phyloP scores from a whole-genome alignment of 1,140 invertebrate species.

The Stegodyphus dumicola region DNA sequence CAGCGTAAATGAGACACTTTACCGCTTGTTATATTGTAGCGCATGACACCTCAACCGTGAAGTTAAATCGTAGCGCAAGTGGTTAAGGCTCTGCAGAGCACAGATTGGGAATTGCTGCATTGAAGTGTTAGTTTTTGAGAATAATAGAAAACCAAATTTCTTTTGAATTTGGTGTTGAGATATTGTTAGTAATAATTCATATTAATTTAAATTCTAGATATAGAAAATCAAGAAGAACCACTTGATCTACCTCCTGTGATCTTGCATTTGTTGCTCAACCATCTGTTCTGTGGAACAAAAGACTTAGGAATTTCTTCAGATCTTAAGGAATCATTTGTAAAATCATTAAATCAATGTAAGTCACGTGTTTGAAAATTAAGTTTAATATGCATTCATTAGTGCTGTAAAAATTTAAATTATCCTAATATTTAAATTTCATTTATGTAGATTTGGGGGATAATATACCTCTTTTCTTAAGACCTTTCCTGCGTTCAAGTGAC shows the following conservation, averaged over 20 bases:
- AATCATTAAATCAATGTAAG: conserved; percentile 73
- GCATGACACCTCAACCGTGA: no score
- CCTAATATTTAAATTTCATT: conserved; percentile 6
- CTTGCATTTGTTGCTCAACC: conserved; percentile 82
- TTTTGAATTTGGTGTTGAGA: no score
- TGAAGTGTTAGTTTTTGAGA: no score
- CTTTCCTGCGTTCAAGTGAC: conserved; percentile 82
- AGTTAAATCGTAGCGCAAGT: no score
- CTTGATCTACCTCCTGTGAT: conserved; percentile 89
- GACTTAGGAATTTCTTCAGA: conserved; percentile 74
- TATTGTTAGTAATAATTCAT: no score
- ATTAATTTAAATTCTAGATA: background rate
- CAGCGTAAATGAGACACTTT: no score
- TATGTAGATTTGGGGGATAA: conserved; percentile 84
- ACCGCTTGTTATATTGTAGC: no score
- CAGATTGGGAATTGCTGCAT: no score
- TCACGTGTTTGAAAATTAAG: conserved; percentile 68
- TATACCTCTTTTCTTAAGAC: conserved; percentile 87
- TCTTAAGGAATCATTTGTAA: conserved; percentile 82
- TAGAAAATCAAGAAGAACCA: conserved; percentile 75
- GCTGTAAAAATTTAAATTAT: no score
- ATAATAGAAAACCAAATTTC: no score
- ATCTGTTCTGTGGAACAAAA: conserved; percentile 71
- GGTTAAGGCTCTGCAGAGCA: no score
- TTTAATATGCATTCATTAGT: conserved; percentile 1